phyloP scores from a whole-genome alignment of 2,113 vertebrate genomes.

The Motacilla tschutschensis region DNA sequence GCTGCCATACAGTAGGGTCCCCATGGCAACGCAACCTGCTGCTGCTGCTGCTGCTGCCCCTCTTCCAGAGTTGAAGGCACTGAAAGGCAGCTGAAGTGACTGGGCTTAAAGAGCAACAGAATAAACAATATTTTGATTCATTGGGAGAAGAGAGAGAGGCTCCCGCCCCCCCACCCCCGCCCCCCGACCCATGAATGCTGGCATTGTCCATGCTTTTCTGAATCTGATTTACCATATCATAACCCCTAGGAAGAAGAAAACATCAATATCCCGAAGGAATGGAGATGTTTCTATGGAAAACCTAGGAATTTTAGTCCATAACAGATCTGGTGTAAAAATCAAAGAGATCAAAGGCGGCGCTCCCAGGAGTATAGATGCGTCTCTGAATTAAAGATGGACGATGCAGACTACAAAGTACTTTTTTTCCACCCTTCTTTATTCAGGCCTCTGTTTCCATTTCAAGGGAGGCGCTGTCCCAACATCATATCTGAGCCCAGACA shows the following conservation, averaged over 20 bases:
- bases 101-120: conserved; percentile 82
- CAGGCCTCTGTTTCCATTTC: conserved; percentile 75
- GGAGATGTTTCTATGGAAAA: conserved; percentile 99
- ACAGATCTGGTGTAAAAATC: conserved; percentile 86
- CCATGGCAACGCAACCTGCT: conserved; percentile 90
- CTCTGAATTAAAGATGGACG: conserved; percentile 90
- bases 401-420: conserved; percentile 89
- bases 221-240: conserved; percentile 99
- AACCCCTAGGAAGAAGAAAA: conserved; percentile 98
- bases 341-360: conserved; percentile 93
- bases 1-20: conserved; percentile 77
- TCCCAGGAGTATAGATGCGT: conserved; percentile 81
- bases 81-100: conserved; percentile 86
- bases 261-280: conserved; percentile 98
- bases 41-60: conserved; percentile 82
- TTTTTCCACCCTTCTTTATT: conserved; percentile 69
- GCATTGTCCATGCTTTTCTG: conserved; percentile 91
- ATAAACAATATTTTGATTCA: conserved; percentile 94
- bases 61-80: conserved; percentile 84
- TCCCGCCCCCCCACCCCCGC: conserved; percentile 5
- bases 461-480: conserved; percentile 73
- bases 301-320: conserved; percentile 94
- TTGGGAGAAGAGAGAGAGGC: conserved; percentile 71
- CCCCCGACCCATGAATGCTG: conserved; percentile 82
- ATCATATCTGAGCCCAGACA: conserved; percentile 67